A percentile compares a stretch with the other conserved stretches of the same genome.
phyloP scores from a whole-genome alignment of 2,797 vertebrate species.

The Limnodromus scolopaceus region DNA sequence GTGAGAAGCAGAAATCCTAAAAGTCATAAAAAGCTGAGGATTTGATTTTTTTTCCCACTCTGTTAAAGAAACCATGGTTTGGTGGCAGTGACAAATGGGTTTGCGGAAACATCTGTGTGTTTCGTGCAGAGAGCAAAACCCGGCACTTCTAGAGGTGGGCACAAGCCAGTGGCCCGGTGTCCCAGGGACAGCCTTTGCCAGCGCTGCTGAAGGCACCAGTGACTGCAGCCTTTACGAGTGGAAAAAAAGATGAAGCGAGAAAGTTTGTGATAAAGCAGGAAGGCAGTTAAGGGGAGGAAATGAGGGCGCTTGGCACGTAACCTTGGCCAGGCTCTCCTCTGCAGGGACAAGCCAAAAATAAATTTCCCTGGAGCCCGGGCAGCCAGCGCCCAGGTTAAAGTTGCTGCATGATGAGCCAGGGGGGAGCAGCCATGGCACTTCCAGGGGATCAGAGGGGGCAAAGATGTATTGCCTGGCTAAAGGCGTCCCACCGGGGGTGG shows the following conservation, averaged over 20 bases:
- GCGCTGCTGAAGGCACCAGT: background rate
- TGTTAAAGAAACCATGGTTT: background rate
- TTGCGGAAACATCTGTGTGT: background rate
- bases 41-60: fast-evolving
- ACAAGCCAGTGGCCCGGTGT: fast-evolving
- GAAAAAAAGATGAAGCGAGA: slow-evolving; percentile 38
- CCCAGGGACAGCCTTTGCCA: background rate
- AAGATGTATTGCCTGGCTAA: background rate
- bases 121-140: background rate
- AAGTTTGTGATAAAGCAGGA: slow-evolving; percentile 64
- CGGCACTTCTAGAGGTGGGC: background rate
- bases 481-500: background rate
- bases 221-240: background rate
- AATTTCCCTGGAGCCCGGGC: background rate
- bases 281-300: slow-evolving; percentile 56
- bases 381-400: background rate
- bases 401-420: fast-evolving
- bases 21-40: background rate
- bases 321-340: background rate
- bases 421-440: background rate
- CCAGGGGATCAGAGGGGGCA: fast-evolving
- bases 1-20: background rate
- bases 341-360: background rate
- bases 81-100: background rate
- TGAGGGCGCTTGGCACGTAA: background rate